Conservation (phyloP, 2,113 vertebrate species). For the Pampusana beccarii region DNA sequence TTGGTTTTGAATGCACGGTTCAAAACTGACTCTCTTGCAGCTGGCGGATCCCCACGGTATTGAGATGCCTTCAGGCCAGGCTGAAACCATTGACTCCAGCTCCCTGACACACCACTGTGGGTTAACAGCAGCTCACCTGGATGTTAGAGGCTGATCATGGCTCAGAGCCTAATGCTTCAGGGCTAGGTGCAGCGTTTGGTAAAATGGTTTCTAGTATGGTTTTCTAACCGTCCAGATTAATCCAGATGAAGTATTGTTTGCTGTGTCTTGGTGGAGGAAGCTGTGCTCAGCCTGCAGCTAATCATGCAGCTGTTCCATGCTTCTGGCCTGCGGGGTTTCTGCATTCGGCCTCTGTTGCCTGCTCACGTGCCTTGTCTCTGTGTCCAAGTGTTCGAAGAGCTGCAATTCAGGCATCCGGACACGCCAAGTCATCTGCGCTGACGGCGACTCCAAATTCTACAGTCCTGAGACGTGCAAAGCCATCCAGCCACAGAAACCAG, state of each 20-base stretch:
- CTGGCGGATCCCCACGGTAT: background rate
- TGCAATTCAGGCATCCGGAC: slow-evolving; percentile 85
- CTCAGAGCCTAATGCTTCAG: background rate
- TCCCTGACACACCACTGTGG: background rate
- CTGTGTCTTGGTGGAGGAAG: slow-evolving; percentile 1
- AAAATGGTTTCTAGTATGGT: background rate
- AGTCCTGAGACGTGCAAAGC: slow-evolving; percentile 74
- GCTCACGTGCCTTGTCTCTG: background rate
- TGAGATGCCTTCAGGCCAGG: background rate
- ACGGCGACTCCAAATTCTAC: slow-evolving; percentile 78
- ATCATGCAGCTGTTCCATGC: background rate
- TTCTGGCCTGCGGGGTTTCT: background rate
- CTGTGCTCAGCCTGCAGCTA: background rate
- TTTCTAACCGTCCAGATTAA: background rate
- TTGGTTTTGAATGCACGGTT: background rate
- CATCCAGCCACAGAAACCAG: slow-evolving; percentile 75
- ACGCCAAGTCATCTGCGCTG: slow-evolving; percentile 89
- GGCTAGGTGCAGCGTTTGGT: background rate
- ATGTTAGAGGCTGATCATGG: background rate
- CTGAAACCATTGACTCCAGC: background rate
- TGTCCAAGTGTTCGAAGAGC: slow-evolving; percentile 88
- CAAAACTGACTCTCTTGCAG: background rate
- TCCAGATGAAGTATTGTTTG: slow-evolving; percentile 9
- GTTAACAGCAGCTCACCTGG: background rate
- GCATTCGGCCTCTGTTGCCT: background rate